Evolutionary conservation across 2,888 invertebrate genomes (phyloP), one percentile per base, ranked within the genome.

Genomic region (Sminthurinus aureus): DNA sequence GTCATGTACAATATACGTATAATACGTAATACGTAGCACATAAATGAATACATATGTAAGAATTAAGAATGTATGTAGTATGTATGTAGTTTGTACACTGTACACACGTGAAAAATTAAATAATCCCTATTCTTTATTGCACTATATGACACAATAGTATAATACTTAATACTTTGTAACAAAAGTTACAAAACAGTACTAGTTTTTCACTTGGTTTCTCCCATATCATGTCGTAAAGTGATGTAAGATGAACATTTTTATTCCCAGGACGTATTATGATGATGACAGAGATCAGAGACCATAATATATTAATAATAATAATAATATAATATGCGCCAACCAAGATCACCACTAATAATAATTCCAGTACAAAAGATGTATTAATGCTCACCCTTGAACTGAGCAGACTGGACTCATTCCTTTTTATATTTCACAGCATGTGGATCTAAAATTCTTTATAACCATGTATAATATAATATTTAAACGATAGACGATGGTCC

Each of bases 281-380:
- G 24, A 77, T 64, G 20, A n/a, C 38, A 4, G 38, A 38, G n/a
- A n/a, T n/a, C 38, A 38, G 38, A 38, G 38, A 4, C 38, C 38
- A 38, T 6, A 1, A 38, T 38, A 38, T 38, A 38, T 4, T 38
- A 38, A 1, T 38, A 38, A 1, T 38, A 38, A 38, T 38, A 38
- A 38, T 38, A 38, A 38, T 38, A 38, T 1, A 38, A 38, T 38
- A 38, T 38, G 38, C 6, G 6, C 38, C 38, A 38, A 38, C 6
- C 3, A 38, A 38, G 38, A 38, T 38, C 38, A 38, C 38, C 38
- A 38, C 38, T 38, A 38, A 38, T 1, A 38, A 50, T 77, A 77
- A 77, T 77, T 77, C 77, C 58, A 15, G 22, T 13, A 77, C 77
- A 77, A 77, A 77, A 77, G 77, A 77, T 77, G 58, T 20, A 58